These are phyloP conservation scores for Gallirallus australis DNA, from an alignment of 2,797 vertebrate genomes.

Conservation along the genomic window DNA sequence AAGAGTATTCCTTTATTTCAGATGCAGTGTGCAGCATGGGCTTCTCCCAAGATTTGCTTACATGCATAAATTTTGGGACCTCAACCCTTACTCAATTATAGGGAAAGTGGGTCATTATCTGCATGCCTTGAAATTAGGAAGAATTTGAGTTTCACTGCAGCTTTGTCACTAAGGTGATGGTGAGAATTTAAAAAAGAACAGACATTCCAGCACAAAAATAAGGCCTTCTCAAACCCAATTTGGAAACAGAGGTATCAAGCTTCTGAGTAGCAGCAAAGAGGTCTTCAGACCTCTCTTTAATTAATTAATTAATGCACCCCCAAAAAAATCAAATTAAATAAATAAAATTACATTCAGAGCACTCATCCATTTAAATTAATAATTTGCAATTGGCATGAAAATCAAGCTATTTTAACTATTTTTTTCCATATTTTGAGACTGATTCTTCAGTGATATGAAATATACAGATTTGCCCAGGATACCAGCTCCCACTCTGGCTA, in stretches of 20 bases:
- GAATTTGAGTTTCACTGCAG: neutral
- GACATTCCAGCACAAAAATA: neutral
- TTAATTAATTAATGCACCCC: neutral
- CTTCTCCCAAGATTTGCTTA: neutral
- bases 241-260: too few relatives aligned
- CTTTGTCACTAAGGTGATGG: neutral
- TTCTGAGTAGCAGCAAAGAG: neutral
- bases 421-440: neutral
- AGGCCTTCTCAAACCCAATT: too few relatives aligned
- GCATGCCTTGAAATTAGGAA: neutral
- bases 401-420: neutral
- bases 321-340: neutral
- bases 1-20: neutral
- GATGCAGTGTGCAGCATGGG: neutral
- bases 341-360: neutral
- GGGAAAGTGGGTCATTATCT: neutral
- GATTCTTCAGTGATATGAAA: neutral
- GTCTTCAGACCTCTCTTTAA: neutral
- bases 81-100: neutral
- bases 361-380: neutral
- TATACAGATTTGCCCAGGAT: neutral
- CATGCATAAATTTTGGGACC: neutral
- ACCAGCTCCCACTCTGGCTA: neutral
- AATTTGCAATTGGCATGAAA: neutral
- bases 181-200: neutral